A percentile compares a stretch with the other conserved stretches of the same genome.
These are phyloP conservation scores for Ictalurus furcatus DNA, from an alignment of 2,113 vertebrate species.

Conservation along the genomic window DNA sequence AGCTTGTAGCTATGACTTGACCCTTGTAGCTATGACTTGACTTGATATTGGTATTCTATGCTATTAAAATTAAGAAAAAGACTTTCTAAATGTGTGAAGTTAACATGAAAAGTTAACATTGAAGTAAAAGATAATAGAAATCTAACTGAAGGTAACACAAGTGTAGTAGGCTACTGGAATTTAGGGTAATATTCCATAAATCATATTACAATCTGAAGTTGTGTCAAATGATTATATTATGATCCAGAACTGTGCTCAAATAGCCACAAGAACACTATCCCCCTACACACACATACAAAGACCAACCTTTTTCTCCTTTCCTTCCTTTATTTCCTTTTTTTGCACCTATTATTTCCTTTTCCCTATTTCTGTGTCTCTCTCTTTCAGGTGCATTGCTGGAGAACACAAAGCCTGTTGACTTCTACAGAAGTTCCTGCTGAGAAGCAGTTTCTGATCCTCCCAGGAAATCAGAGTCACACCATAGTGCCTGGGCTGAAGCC, in stretches of 20 bases:
- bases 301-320: neutral
- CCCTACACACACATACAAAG: no score
- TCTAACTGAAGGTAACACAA: neutral
- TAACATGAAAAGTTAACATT: neutral
- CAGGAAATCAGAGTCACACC: constrained; percentile 78
- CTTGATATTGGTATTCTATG: neutral
- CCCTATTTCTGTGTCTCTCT: neutral
- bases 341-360: neutral
- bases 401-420: constrained; percentile 77
- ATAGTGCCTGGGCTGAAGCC: constrained; percentile 85
- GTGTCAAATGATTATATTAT: neutral
- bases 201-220: neutral
- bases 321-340: neutral
- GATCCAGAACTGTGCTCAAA: neutral
- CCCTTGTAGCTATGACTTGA: constrained; percentile 4
- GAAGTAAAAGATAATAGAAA: neutral
- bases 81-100: neutral
- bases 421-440: constrained; percentile 75
- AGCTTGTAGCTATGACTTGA: constrained; percentile 6
- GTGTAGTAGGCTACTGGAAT: neutral
- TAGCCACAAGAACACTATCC: neutral
- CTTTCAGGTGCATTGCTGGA: constrained; percentile 85
- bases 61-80: neutral
- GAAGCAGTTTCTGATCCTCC: constrained; percentile 77
- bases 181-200: neutral